These are phyloP conservation scores for Indicator indicator DNA, from an alignment of 2,113 vertebrate species.

Conservation along the genomic window DNA sequence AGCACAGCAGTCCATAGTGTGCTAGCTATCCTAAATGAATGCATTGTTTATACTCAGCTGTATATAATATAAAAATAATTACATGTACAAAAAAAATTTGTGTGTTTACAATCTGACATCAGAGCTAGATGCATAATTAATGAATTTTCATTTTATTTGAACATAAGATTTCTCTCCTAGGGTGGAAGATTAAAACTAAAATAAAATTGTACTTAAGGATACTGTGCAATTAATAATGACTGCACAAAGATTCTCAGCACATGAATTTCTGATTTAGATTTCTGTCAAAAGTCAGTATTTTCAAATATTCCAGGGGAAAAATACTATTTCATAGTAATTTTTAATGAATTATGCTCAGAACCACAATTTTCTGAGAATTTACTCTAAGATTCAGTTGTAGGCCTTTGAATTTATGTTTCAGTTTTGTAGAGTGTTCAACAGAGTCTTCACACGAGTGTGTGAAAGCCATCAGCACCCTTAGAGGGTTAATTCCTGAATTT, in stretches of 20 bases:
- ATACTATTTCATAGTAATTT: neutral
- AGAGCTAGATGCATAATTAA: neutral
- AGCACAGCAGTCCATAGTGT: rapidly evolving
- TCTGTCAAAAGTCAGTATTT: neutral
- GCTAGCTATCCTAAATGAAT: neutral
- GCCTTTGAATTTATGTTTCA: neutral
- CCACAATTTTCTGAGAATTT: neutral
- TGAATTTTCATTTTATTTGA: neutral
- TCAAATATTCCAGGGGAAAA: neutral
- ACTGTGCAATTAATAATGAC: neutral
- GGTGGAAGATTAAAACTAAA: neutral
- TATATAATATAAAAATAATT: no score
- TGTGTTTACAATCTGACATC: neutral
- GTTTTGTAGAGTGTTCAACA: neutral
- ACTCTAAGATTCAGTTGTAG: neutral
- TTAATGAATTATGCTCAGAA: neutral
- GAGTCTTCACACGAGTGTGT: neutral
- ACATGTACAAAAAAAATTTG: neutral
- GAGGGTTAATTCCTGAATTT: neutral
- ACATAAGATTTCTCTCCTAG: neutral
- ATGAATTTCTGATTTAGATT: neutral
- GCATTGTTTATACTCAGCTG: neutral
- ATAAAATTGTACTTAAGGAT: neutral
- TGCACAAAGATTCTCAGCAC: neutral
- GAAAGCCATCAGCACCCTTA: neutral